Base-by-base conservation (phyloP, 1,140 invertebrate species). In the Portunus trituberculatus region DNA sequence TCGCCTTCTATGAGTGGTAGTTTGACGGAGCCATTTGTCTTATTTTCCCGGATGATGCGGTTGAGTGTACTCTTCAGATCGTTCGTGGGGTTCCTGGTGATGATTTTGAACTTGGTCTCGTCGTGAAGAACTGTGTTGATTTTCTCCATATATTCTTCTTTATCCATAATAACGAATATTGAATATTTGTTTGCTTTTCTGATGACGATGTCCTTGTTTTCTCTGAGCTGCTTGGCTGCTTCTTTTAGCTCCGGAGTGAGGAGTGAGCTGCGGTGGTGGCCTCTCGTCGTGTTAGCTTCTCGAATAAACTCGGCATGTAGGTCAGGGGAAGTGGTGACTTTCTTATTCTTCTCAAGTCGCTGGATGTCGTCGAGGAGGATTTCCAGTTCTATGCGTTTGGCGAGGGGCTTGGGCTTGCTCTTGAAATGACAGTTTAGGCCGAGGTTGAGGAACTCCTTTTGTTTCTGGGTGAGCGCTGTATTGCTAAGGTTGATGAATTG, bases 171-270 rank as follows among this genome's bases (percentile, higher is more conserved):
- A 32, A 84, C 83, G 14, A 7, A 84, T 84, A 84, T 84, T 8
- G 83, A 84, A 84, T 6, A 84, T 25, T 28, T 84, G 83, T 84
- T 8, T 28, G 31, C 31, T 32, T 84, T n/a, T 8, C 83, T 32
- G 83, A 84, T 84, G n/a, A 84, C 83, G 83, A 84, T 84, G 6
- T 84, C 83, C 8, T 84, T 6, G 83, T 84, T 84, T n/a, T 84
- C 83, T 8, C n/a, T n/a, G n/a, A n/a, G n/a, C n/a, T n/a, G n/a
- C n/a, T n/a, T n/a, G n/a, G n/a, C n/a, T n/a, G n/a, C 31, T 84
- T n/a, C n/a, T n/a, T n/a, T n/a, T n/a, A n/a, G n/a, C n/a, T n/a
- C n/a, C n/a, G n/a, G n/a, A n/a, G n/a, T n/a, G n/a, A n/a, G n/a
- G n/a, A n/a, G n/a, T n/a, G n/a, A n/a, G n/a, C n/a, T n/a, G n/a